These are phyloP conservation scores for Phymastichus coffea DNA, from an alignment of 1,140 invertebrate genomes.

Conservation along the genomic window DNA sequence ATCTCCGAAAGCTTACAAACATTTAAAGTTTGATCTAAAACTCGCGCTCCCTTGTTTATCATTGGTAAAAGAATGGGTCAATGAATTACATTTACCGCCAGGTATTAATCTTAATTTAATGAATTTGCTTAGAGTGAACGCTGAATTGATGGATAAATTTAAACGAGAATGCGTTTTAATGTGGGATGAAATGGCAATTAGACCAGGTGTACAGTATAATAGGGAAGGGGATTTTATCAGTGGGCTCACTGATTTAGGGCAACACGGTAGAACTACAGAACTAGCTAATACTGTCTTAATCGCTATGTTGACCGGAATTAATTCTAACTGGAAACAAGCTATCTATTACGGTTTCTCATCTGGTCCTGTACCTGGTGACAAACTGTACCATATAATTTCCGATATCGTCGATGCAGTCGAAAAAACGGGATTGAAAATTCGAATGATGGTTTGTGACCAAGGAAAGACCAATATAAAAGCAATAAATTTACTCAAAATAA, in stretches of 20 bases:
- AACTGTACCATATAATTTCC: background rate
- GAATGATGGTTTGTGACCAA: background rate
- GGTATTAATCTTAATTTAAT: background rate
- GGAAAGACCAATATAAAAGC: background rate
- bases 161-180: background rate
- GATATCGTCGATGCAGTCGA: background rate
- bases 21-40: background rate
- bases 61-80: background rate
- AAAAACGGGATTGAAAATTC: background rate
- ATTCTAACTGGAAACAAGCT: background rate
- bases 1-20: background rate
- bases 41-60: background rate
- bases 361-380: background rate
- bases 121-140: background rate
- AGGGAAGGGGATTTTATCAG: background rate
- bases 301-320: background rate
- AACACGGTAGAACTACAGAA: background rate
- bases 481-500: background rate
- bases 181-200: background rate
- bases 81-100: background rate
- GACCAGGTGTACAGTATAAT: background rate
- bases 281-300: background rate
- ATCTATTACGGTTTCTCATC: background rate
- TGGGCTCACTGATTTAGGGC: background rate
- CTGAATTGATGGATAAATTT: background rate